These are phyloP conservation scores for Sycophila texana DNA, from an alignment of 2,888 invertebrate species.

Conservation along the genomic window DNA sequence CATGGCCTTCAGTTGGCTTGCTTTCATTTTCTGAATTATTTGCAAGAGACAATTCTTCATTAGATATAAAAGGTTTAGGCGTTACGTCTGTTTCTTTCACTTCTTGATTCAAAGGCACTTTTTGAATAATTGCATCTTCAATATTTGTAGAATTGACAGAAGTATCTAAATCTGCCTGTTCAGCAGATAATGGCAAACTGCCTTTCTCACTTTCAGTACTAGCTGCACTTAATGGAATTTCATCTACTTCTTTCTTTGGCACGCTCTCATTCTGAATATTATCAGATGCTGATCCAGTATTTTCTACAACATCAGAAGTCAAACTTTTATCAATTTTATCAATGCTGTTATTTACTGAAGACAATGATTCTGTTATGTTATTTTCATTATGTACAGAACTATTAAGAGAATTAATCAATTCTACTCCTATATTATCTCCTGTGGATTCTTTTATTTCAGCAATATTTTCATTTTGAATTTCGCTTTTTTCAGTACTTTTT, in stretches of 20 bases:
- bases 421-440: constrained; percentile 24
- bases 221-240: constrained; percentile 26
- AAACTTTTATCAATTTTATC: constrained; percentile 25
- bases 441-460: constrained; percentile 19
- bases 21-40: constrained; percentile 40
- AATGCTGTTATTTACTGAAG: constrained; percentile 24
- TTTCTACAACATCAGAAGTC: constrained; percentile 12
- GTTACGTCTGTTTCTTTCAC: constrained; percentile 21
- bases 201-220: constrained; percentile 11
- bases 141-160: constrained; percentile 34
- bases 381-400: constrained; percentile 42
- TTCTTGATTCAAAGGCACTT: constrained; percentile 55
- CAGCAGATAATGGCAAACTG: constrained; percentile 7
- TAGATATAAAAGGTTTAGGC: constrained; percentile 37
- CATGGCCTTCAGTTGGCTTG: constrained; percentile 17
- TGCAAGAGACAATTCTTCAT: constrained; percentile 16
- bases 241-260: constrained; percentile 45
- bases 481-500: constrained; percentile 9
- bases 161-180: constrained; percentile 47
- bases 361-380: constrained; percentile 8
- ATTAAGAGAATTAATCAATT: not conserved
- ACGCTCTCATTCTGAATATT: constrained; percentile 41
- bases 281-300: constrained; percentile 11
- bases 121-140: constrained; percentile 28
- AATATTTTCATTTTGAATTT: constrained; percentile 23